Evolutionary conservation across 1,140 invertebrate genomes (phyloP), one percentile per base, ranked within the genome.

Genomic region (Yoshiicerus persimilis): DNA sequence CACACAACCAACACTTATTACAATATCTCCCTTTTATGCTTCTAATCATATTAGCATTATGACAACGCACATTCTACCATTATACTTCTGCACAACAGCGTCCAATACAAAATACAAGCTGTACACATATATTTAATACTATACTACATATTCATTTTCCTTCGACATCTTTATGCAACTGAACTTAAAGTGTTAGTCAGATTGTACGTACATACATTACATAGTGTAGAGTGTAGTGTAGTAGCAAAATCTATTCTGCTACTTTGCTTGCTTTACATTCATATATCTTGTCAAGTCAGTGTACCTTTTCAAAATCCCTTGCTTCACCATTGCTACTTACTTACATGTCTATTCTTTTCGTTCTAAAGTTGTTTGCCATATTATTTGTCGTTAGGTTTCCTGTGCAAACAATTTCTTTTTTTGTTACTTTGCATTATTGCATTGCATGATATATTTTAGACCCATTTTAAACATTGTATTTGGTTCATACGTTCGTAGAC

Each of bases 21-120:
- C 84, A 86, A 86, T 86, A 34, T 86, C 84, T 77, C 66, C n/a
- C 87, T 75, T 84, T 75, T 56, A 84, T 47, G 66, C 27, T 62
- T 32, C 20, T 83, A 87, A 87, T 80, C 87, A 87, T 87, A 87
- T 87, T 87, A 87, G 87, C 87, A 87, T 39, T 80, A 87, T 87
- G 87, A 87, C 83, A 38, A 62, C n/a, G 83, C 83, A 84, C 83
- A 84, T 84, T 84, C 83, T 84, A 20, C 30, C n/a, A 36, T 5
- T 38, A 80, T 75, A 70, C 16, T 30, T 80, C 30, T 34, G 6
- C 8, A 30, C 27, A n/a, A n/a, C n/a, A n/a, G n/a, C n/a, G n/a
- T n/a, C n/a, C n/a, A n/a, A n/a, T n/a, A n/a, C n/a, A n/a, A n/a
- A n/a, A n/a, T 30, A 32, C 27, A 70, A 70, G 25, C 27, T 30